Percentiles rank a stretch among this genome's conserved stretches.
phyloP scores from a whole-genome alignment of 2,888 invertebrate species.

The Megalurothrips usitatus region DNA sequence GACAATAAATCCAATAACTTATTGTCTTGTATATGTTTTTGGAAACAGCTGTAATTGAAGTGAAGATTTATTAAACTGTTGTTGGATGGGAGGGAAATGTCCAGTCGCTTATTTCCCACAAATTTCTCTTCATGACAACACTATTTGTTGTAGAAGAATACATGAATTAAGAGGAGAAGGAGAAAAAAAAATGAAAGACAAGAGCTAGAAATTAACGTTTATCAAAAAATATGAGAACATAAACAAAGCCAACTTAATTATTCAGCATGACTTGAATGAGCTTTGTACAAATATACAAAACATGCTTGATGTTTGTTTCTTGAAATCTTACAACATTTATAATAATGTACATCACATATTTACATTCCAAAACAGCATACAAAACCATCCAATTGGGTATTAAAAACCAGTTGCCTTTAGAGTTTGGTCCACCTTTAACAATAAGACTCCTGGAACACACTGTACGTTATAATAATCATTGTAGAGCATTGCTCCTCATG shows the following conservation, averaged over 20 bases:
- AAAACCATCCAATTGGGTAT: not conserved
- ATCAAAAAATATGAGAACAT: constrained; percentile 23
- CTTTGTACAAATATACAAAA: constrained; percentile 13
- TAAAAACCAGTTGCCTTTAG: not conserved
- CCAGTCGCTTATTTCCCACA: not conserved
- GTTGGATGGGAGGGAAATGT: not conserved
- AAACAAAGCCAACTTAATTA: constrained; percentile 23
- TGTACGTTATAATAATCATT: not conserved
- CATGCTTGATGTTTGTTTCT: not conserved
- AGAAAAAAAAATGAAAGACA: not conserved
- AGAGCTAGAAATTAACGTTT: constrained; percentile 7
- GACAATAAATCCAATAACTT: constrained; percentile 11
- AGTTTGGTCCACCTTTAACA: not conserved
- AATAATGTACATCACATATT: not conserved
- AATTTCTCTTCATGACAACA: too few relatives aligned
- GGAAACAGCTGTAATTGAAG: not conserved
- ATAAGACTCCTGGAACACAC: not conserved
- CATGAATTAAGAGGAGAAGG: not conserved
- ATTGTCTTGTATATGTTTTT: not conserved
- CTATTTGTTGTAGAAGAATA: too few relatives aligned
- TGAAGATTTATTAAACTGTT: not conserved
- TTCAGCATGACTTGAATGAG: constrained; percentile 7
- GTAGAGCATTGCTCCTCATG: not conserved
- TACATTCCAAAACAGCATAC: not conserved
- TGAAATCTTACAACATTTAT: constrained; percentile 6